Base-by-base conservation (phyloP, 2,888 invertebrate species). In the Agriopis aurantiaria region DNA sequence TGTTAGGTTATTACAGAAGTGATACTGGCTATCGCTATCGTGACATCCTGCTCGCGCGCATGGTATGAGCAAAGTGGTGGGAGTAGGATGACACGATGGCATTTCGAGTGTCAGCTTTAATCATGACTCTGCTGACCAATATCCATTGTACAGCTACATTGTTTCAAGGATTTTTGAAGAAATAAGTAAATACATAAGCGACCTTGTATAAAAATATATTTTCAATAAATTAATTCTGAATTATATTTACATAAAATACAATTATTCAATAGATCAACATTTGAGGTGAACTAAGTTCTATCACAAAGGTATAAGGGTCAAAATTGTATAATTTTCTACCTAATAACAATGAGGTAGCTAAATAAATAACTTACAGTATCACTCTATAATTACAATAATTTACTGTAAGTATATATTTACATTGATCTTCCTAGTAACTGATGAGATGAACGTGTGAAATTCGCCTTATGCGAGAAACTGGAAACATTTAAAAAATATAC, bases 271-370 rank as follows among this genome's bases (percentile, higher is more conserved):
- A 65, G 8, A 64, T 66, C 56, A 60, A 65, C 17, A 51, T 65
- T 58, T 60, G 59, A 72, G 23, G 11, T 58, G 55, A 66, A 67
- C 62, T 63, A 69, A 55, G 56, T 46, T 69, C 53, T 73, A 71
- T 67, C 58, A 68, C 70, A 69, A 71, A 41, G 8, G n/a, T 52
- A 61, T 55, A 59, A 67, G 33, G 43, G 6, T 71, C 59, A 71
- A 68, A 66, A 68, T 69, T 60, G 64, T 65, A 58, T 63, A 62
- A 52, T 14, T 51, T 41, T 51, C 49, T 56, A 56, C 57, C 57
- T 49, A 75, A 64, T 12, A 40, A 51, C 55, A 61, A 33, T 74
- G 77, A 80, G 79, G 76, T 79, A 79, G 75, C 41, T 58, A 74
- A 23, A 59, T 61, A 64, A 33, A 43, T 43, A 62, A 66, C 65